A percentile compares a stretch with the other conserved stretches of the same genome.
Evolutionary conservation across 2,113 vertebrate genomes (phyloP).

Genomic region (Bos javanicus): DNA sequence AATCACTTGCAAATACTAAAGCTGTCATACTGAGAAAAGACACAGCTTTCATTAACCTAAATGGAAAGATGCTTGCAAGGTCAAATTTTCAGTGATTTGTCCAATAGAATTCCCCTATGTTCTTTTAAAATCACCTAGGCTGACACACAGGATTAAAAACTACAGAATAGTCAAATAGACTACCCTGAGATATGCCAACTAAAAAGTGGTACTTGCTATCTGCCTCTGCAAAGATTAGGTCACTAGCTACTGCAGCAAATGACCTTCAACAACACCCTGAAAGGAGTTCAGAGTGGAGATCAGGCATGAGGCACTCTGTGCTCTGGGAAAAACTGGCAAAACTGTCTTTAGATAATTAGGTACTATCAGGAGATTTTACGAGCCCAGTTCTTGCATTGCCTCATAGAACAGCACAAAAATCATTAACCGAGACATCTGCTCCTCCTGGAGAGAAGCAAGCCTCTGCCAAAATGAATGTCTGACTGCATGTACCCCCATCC

Average conservation of each 20-base stretch:
- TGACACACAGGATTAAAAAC: background rate
- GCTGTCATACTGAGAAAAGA: background rate
- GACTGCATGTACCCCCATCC: background rate
- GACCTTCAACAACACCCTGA: background rate
- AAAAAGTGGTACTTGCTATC: background rate
- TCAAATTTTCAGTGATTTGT: background rate
- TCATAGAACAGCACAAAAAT: background rate
- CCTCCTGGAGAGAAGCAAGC: background rate
- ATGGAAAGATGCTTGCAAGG: background rate
- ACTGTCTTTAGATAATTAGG: background rate
- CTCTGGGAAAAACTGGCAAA: background rate
- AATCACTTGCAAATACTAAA: constrained; percentile 9
- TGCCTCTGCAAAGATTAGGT: background rate
- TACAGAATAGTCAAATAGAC: background rate
- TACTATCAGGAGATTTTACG: background rate
- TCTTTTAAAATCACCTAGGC: background rate
- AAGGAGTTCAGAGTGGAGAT: background rate
- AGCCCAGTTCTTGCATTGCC: background rate
- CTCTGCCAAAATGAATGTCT: background rate
- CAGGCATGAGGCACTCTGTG: background rate
- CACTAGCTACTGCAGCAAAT: background rate
- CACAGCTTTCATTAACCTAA: background rate
- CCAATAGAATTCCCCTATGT: background rate
- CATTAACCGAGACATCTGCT: background rate
- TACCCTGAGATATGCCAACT: background rate